These are phyloP conservation scores for Myxocyprinus asiaticus DNA, from an alignment of 2,113 vertebrate species.

Conservation along the genomic window DNA sequence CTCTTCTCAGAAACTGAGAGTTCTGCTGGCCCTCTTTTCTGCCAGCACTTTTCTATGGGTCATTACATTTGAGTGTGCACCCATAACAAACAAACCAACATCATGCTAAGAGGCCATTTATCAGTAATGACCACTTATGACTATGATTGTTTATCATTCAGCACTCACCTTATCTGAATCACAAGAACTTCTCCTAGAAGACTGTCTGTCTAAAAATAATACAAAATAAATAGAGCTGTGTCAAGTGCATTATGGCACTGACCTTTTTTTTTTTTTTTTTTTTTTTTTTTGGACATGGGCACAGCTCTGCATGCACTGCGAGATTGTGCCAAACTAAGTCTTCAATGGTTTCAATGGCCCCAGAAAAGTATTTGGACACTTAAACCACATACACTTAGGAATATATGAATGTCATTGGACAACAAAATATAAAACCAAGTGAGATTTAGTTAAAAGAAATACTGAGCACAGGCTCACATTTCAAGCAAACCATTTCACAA, in stretches of 20 bases:
- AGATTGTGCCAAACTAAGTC: neutral
- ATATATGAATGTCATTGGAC: too few relatives aligned
- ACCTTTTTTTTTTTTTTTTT: too few relatives aligned
- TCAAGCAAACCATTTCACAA: too few relatives aligned
- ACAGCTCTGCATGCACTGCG: neutral
- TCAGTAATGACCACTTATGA: neutral
- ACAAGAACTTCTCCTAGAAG: neutral
- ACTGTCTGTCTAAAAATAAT: constrained; percentile 24
- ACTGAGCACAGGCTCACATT: too few relatives aligned
- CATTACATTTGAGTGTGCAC: too few relatives aligned
- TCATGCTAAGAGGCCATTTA: neutral
- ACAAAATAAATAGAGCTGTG: neutral
- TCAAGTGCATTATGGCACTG: neutral
- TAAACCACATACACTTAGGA: too few relatives aligned
- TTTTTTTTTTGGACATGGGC: constrained; percentile 9
- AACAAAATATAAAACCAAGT: too few relatives aligned
- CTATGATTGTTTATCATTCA: constrained; percentile 13
- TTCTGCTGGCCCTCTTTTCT: neutral
- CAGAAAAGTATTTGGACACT: too few relatives aligned
- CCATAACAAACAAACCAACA: neutral
- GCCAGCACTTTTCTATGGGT: neutral
- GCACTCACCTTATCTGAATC: constrained; percentile 21
- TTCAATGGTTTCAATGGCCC: too few relatives aligned
- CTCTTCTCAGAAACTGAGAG: neutral
- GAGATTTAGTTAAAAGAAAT: too few relatives aligned